Evolutionary conservation across 2,888 invertebrate species (phyloP), one percentile per base, ranked within the genome.

Genomic region (Cheilosia vernalis): DNA sequence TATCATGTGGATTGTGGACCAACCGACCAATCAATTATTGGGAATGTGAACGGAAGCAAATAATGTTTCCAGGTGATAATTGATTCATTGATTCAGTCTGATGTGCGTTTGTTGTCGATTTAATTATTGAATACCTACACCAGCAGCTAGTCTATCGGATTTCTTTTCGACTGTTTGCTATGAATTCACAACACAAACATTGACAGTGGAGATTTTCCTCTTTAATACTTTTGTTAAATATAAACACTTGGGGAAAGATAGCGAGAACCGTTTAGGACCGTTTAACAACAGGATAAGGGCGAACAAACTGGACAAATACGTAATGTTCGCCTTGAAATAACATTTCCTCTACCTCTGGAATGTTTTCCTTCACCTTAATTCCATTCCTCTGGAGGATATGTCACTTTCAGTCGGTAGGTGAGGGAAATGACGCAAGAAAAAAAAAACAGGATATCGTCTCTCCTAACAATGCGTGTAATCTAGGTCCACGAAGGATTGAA

Each of bases 391-490:
- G 21, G 55, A 47, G 44, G 76, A 55, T 63, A 55, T 63, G 33
- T 53, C 61, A 66, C 60, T 33, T 74, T 60, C 9, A 44, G 33
- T 0, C 6, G 17, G n/a, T 21, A 17, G n/a, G 56, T 21, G 10
- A 40, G 40, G 55, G 9, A n/a, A 55, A 15, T 27, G 40, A 42
- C 58, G 21, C 37, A 67, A 37, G 61, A 30, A 24, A 27, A 76
- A 4, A 49, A 42, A 44, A 37, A 58, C 51, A 49, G 61, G 61
- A 74, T 81, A 77, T 66, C 47, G 47, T 61, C 40, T 77, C 30
- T 53, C 64, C 58, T 58, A 77, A 77, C 72, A 82, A 72, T 77
- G 72, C 66, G 66, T 78, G 70, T 78, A 77, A 70, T 77, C 53
- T 77, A 51, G 63, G 44, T 24, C 53, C 64, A 64, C 33, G 56